Percentiles rank a stretch among this genome's conserved stretches.
phyloP scores from a whole-genome alignment of 2,797 vertebrate species.

The Gobionotothen gibberifrons region DNA sequence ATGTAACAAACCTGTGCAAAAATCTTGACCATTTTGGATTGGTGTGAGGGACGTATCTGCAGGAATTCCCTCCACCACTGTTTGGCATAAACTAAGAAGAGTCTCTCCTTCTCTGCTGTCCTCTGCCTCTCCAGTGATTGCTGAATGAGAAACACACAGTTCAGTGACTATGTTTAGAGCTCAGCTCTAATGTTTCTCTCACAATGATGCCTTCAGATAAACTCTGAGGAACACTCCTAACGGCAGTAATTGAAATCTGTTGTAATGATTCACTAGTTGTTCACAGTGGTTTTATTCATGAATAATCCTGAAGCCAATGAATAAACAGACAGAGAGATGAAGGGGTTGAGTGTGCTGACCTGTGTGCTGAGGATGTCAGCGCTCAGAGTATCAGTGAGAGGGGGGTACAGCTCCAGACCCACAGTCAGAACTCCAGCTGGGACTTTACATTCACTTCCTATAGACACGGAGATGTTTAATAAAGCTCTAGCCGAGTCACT shows the following conservation, averaged over 20 bases:
- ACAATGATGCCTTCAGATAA: not conserved
- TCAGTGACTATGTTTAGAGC: not conserved
- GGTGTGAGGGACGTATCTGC: slow-evolving; percentile 93
- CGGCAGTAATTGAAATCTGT: slow-evolving; percentile 21
- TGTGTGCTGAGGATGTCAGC: slow-evolving; percentile 92
- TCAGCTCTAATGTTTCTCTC: not conserved
- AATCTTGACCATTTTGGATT: slow-evolving; percentile 94
- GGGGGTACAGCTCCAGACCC: slow-evolving; percentile 93
- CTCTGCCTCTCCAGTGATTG: slow-evolving; percentile 93
- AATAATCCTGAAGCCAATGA: slow-evolving; percentile 32
- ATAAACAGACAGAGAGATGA: slow-evolving; percentile 28
- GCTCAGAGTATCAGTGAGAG: slow-evolving; percentile 86
- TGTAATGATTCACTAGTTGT: slow-evolving; percentile 20
- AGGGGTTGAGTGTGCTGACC: slow-evolving; percentile 75
- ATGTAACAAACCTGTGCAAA: slow-evolving; percentile 93
- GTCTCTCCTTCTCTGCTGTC: slow-evolving; percentile 93
- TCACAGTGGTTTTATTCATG: slow-evolving; percentile 18
- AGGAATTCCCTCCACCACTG: slow-evolving; percentile 99
- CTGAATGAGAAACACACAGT: slow-evolving; percentile 74
- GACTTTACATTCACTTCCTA: slow-evolving; percentile 89
- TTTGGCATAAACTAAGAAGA: slow-evolving; percentile 97
- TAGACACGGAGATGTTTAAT: slow-evolving; percentile 23
- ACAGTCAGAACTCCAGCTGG: slow-evolving; percentile 93
- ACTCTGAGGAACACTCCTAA: slow-evolving; percentile 1
- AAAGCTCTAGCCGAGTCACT: not conserved